Conservation (phyloP, 1,140 invertebrate genomes). For the Cyphomyrmex costatus region DNA sequence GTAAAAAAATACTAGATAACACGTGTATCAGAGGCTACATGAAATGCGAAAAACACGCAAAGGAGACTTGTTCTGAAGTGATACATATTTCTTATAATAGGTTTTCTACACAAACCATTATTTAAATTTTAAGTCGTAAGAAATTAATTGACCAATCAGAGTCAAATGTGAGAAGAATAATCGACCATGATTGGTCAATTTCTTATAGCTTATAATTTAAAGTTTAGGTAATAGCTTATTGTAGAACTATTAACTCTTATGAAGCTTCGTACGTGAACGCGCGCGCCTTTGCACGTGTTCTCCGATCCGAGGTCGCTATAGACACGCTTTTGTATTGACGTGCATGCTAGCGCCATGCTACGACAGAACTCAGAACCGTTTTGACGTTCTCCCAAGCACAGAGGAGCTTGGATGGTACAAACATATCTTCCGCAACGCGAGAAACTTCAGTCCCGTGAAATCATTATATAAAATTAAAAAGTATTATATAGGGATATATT, state of each 20-base stretch:
- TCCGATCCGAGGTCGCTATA: conserved; percentile 26
- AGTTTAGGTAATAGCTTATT: no score
- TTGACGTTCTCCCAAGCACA: conserved; percentile 72
- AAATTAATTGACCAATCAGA: no score
- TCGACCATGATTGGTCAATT: no score
- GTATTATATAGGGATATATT: not conserved
- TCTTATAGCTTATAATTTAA: no score
- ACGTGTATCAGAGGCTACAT: not conserved
- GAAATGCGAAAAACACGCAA: not conserved
- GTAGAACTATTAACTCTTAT: not conserved
- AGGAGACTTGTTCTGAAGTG: not conserved
- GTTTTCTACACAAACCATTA: no score
- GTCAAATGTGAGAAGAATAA: no score
- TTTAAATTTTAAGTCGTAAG: no score
- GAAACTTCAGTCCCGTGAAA: not conserved
- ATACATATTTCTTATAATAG: not conserved
- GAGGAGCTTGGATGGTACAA: conserved; percentile 84
- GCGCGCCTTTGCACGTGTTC: conserved; percentile 29
- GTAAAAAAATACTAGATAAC: not conserved
- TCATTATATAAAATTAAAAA: not conserved
- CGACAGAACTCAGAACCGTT: conserved; percentile 82
- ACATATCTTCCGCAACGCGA: conserved; percentile 54
- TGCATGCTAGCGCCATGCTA: conserved; percentile 82
- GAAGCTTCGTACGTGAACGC: not conserved
- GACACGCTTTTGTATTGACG: conserved; percentile 58